Percentiles rank a stretch among this genome's conserved stretches.
Evolutionary conservation across 2,797 vertebrate genomes (phyloP).

Genomic region (Linurgus olivaceus): DNA sequence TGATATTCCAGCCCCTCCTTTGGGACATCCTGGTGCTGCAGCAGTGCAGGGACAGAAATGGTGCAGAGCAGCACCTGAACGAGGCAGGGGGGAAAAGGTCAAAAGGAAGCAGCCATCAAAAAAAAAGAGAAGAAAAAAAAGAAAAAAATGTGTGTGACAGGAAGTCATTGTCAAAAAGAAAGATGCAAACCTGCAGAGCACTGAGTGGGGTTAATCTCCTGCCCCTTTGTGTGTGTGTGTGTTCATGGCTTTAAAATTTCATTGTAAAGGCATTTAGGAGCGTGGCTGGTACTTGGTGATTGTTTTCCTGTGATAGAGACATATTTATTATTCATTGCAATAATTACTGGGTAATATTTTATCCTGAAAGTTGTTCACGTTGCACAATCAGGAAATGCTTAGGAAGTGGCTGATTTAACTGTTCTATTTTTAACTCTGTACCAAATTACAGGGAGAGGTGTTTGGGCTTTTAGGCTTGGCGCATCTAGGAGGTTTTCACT

Average conservation of each 20-base stretch:
- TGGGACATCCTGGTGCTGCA: background rate
- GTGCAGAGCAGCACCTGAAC: background rate
- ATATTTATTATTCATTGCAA: conserved; percentile 66
- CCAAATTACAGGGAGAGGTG: background rate
- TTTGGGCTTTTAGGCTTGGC: background rate
- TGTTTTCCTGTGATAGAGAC: conserved; percentile 27
- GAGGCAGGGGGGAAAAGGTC: fast-evolving
- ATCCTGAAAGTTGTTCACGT: conserved; percentile 61
- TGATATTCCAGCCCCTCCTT: fast-evolving
- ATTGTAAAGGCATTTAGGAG: conserved; percentile 50
- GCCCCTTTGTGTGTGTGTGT: background rate
- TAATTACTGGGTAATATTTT: conserved; percentile 66
- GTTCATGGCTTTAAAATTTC: conserved; percentile 36
- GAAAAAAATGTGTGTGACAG: fast-evolving
- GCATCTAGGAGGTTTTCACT: background rate
- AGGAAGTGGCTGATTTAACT: conserved; percentile 61
- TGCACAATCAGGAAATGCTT: conserved; percentile 51
- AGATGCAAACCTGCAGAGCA: background rate
- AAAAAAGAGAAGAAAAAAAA: background rate
- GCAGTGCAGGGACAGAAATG: background rate
- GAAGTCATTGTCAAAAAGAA: background rate
- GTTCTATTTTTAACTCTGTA: conserved; percentile 32
- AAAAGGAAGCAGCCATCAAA: background rate
- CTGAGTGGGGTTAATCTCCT: background rate
- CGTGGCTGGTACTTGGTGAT: conserved; percentile 11